These are phyloP conservation scores for Turdus rufiventris DNA, from an alignment of 2,113 vertebrate species.

Conservation along the genomic window DNA sequence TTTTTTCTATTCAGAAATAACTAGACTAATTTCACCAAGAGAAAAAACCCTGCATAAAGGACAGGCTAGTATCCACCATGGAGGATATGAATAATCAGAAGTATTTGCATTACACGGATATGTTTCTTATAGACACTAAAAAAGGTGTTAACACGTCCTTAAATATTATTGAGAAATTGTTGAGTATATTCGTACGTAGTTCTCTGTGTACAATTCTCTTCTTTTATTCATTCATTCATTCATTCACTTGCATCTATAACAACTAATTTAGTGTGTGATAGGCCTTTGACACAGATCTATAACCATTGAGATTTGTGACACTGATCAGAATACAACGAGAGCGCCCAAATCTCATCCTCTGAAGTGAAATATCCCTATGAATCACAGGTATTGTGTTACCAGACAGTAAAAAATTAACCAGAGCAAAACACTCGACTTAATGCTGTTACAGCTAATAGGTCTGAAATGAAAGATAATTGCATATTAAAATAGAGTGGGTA, in stretches of 20 bases:
- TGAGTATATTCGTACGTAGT: not conserved
- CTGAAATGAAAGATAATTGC: conserved; percentile 51
- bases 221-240: not conserved
- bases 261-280: not conserved
- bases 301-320: not conserved
- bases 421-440: not conserved
- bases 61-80: not conserved
- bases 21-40: not conserved
- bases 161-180: not conserved
- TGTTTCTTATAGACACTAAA: not conserved
- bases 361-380: not conserved
- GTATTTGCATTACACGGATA: not conserved
- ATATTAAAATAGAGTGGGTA: conserved; percentile 52
- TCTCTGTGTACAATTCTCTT: not conserved
- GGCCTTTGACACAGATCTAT: not conserved
- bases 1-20: not conserved
- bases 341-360: not conserved
- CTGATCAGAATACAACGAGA: not conserved
- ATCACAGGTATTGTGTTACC: not conserved
- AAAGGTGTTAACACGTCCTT: not conserved
- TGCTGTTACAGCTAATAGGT: conserved; percentile 8
- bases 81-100: not conserved
- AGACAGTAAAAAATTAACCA: not conserved
- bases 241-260: not conserved
- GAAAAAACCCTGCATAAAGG: not conserved